Percentiles rank a stretch among this genome's conserved stretches.
phyloP scores from a whole-genome alignment of 2,797 vertebrate genomes.

The Prunella strophiata region DNA sequence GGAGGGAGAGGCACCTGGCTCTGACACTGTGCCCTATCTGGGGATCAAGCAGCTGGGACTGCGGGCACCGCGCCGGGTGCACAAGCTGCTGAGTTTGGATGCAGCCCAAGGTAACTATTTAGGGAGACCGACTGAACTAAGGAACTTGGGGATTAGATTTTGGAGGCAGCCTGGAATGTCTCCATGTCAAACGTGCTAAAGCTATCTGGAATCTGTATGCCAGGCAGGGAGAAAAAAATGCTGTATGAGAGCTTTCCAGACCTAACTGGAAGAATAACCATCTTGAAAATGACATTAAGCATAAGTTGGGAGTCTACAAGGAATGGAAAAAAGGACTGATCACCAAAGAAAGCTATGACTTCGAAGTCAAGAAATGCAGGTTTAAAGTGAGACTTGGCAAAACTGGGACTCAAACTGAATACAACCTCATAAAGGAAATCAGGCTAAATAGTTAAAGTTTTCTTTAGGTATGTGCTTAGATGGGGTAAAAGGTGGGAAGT shows the following conservation, averaged over 20 bases:
- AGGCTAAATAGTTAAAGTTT: background rate
- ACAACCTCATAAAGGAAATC: conserved; percentile 9
- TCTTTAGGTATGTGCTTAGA: background rate
- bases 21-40: conserved; percentile 26
- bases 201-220: conserved; percentile 56
- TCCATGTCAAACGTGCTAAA: conserved; percentile 65
- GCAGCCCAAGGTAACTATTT: conserved; percentile 65
- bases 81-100: conserved; percentile 60
- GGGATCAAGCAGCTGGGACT: background rate
- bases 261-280: conserved; percentile 40
- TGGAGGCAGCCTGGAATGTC: conserved; percentile 60
- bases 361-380: conserved; percentile 27
- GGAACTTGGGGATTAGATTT: conserved; percentile 47
- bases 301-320: background rate
- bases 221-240: conserved; percentile 3
- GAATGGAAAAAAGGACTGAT: conserved; percentile 20
- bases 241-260: conserved; percentile 18
- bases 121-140: conserved; percentile 40
- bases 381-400: conserved; percentile 21
- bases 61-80: background rate
- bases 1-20: background rate
- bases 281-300: conserved; percentile 49
- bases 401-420: background rate
- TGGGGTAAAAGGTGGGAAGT: background rate
- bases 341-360: conserved; percentile 55